Evolutionary conservation across 2,888 invertebrate species (phyloP).

Genomic region (Venusia cambrica): DNA sequence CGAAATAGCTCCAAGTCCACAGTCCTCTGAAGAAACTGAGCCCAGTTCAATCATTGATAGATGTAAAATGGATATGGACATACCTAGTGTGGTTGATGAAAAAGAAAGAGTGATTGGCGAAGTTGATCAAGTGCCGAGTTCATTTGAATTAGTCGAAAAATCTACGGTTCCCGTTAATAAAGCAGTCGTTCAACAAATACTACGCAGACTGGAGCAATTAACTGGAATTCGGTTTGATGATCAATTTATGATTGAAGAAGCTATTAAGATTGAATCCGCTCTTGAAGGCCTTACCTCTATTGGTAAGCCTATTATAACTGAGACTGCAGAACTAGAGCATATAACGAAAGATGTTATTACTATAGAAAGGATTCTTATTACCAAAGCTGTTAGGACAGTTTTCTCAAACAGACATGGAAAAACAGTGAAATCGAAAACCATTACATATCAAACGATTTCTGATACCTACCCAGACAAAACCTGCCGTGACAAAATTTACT

Average conservation of each 20-base stretch:
- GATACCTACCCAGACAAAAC: slow-evolving; percentile 31
- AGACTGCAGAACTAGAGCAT: slow-evolving; percentile 27
- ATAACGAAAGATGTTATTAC: slow-evolving; percentile 19
- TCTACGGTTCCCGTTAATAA: background rate
- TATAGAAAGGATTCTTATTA: slow-evolving; percentile 29
- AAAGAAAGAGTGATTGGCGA: too few relatives aligned
- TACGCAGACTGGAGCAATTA: slow-evolving; percentile 4
- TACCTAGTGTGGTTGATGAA: too few relatives aligned
- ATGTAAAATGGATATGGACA: too few relatives aligned
- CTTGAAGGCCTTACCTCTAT: slow-evolving; percentile 7
- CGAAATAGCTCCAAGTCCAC: too few relatives aligned
- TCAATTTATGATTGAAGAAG: slow-evolving; percentile 5
- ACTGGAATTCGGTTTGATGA: slow-evolving; percentile 6
- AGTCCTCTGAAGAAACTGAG: too few relatives aligned
- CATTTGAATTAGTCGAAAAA: background rate
- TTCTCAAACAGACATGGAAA: slow-evolving; percentile 27
- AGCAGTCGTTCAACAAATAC: slow-evolving; percentile 2
- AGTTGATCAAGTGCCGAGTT: slow-evolving; percentile 8
- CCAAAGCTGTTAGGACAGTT: slow-evolving; percentile 31
- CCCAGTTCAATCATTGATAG: too few relatives aligned
- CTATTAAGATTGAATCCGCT: slow-evolving; percentile 4
- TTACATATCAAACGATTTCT: slow-evolving; percentile 29
- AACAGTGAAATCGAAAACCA: slow-evolving; percentile 30
- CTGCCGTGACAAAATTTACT: slow-evolving; percentile 21
- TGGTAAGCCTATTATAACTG: slow-evolving; percentile 31